Evolutionary conservation across 23 tunicate species (phyloP).

Genomic region (Trididemnum clinides): DNA sequence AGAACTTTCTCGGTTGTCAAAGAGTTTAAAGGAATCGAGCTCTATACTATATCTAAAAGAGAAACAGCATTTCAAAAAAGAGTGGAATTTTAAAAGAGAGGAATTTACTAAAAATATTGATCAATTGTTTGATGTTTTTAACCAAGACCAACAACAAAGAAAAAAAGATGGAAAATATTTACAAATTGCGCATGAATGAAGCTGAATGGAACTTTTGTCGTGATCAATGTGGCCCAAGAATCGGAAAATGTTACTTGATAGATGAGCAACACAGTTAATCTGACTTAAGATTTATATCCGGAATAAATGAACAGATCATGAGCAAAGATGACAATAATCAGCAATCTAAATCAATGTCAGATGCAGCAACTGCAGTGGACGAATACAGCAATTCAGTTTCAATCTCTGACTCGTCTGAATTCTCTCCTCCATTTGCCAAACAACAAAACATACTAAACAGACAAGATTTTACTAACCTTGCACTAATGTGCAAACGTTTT

Average conservation of each 20-base stretch:
- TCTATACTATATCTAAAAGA: no score
- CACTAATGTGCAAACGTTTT: conserved; percentile 30
- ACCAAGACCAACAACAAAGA: neutral
- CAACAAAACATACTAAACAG: conserved; percentile 17
- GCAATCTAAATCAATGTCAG: conserved; percentile 8
- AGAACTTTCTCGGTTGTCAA: no score
- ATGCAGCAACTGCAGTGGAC: conserved; percentile 16
- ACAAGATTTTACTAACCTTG: conserved; percentile 18
- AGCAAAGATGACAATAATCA: neutral
- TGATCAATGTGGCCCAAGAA: conserved; percentile 5
- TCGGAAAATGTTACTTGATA: neutral
- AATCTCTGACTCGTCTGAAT: neutral
- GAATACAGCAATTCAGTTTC: neutral
- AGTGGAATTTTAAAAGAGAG: no score
- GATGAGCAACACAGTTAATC: neutral
- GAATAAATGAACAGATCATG: neutral
- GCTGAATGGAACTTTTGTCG: neutral
- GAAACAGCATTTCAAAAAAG: no score
- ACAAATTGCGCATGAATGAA: conserved; percentile 2
- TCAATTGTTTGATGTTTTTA: neutral
- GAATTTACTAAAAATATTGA: no score
- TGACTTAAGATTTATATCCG: neutral
- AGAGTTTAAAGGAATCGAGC: no score
- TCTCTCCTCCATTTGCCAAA: conserved; percentile 5
- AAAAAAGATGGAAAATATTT: neutral